Percentiles rank a stretch among this genome's conserved stretches.
phyloP scores from a whole-genome alignment of 2,113 vertebrate species.

The Perca fluviatilis region DNA sequence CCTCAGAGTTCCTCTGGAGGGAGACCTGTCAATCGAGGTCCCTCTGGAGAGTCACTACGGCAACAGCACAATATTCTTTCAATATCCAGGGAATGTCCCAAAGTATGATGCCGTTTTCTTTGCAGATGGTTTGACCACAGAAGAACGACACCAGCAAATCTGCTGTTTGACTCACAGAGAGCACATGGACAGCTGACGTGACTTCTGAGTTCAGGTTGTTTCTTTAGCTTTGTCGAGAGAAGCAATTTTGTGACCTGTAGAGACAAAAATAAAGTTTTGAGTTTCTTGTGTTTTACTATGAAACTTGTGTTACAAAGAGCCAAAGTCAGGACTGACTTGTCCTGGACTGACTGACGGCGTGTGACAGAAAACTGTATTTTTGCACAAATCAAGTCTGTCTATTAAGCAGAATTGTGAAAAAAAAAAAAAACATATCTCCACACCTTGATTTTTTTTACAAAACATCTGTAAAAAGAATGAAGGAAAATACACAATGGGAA shows the following conservation, averaged over 20 bases:
- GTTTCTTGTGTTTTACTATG: neutral
- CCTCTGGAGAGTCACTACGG: conserved; percentile 34
- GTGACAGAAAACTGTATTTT: too few relatives aligned
- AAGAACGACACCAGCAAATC: neutral
- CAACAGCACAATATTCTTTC: conserved; percentile 8
- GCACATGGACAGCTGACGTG: neutral
- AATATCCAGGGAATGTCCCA: conserved; percentile 22
- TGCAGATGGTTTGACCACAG: neutral
- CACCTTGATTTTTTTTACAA: neutral
- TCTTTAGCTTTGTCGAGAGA: conserved; percentile 1
- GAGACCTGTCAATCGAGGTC: conserved; percentile 19
- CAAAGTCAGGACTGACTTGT: neutral
- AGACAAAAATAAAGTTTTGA: conserved; percentile 18
- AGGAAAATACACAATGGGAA: neutral
- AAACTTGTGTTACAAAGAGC: neutral
- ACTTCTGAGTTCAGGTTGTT: conserved; percentile 9
- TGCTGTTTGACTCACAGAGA: conserved; percentile 18
- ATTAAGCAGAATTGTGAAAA: neutral
- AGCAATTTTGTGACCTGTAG: conserved; percentile 43
- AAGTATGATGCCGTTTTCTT: neutral
- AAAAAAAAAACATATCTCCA: neutral
- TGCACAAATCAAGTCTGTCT: neutral
- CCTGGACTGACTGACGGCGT: neutral
- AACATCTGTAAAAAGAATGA: too few relatives aligned
- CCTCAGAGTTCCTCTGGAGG: conserved; percentile 48